Evolutionary conservation across 2,113 vertebrate species (phyloP), one percentile per base, ranked within the genome.

Genomic region (Martes martes): DNA sequence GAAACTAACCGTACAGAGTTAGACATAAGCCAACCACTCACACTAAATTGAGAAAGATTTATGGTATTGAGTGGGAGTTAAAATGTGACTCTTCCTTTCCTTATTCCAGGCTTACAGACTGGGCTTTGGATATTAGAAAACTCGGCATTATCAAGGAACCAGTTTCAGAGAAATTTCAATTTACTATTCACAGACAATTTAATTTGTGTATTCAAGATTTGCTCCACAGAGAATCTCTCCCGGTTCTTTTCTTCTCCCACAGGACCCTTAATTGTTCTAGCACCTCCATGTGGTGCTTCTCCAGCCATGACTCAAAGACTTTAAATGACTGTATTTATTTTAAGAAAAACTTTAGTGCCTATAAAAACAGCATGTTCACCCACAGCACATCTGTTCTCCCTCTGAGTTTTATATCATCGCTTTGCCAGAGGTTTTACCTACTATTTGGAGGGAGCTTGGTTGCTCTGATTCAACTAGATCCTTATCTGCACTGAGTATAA

Each of bases 301-400:
- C 96, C 61, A 87, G 59, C 94, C 88, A 89, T 80, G 69, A 91
- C 85, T 98, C 78, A 80, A 97, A 94, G 55, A 74, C 85, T 97
- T 90, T 59, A 91, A 97, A 93, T 86, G 89, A 63, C 96, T 95
- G 67, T 92, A 93, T 97, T 98, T 96, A 96, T 97, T 96, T 93
- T 80, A 89, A 80, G 93, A 96, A 92, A 97, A 96, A 91, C 74
- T 26, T 93, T 91, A 97, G 39, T 94, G 73, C 91, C 95, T 86
- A 96, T 96, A 97, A 97, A 98, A 98, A 59, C n/a, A 63, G 55
- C 59, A 69, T 90, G 82, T 89, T 93, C 57, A 96, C 93, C 50
- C 2, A 50, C 74, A 0, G 33, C 42, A 89, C 94, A 96, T 97
- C 96, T 98, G 89, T 94, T 98, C 80, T 93, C 55, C 76, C 84